A percentile compares a stretch with the other conserved stretches of the same genome.
Evolutionary conservation across 2,113 vertebrate genomes (phyloP).

Genomic region (Mastomys coucha): DNA sequence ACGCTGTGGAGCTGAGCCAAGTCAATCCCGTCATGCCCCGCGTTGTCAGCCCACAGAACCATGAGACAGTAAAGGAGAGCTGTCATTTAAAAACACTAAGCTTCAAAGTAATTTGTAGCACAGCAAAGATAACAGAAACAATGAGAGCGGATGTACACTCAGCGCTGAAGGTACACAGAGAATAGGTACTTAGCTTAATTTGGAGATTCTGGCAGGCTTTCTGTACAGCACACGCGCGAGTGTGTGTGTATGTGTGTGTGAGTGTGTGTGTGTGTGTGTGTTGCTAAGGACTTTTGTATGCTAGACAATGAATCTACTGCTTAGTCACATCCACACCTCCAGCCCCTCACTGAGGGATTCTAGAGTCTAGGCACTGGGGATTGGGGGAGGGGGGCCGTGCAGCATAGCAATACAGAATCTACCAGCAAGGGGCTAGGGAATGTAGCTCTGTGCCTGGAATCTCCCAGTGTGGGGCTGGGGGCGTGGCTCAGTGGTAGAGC

Average conservation of each 20-base stretch:
- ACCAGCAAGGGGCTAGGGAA: not conserved
- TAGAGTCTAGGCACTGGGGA: not conserved
- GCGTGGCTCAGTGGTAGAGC: not conserved
- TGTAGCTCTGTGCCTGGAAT: not conserved
- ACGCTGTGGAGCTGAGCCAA: not conserved
- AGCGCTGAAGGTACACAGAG: not conserved
- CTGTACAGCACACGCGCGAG: not conserved
- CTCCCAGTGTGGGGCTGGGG: not conserved
- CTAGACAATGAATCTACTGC: not conserved
- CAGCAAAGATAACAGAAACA: not conserved
- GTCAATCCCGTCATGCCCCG: not conserved
- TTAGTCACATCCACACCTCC: not conserved
- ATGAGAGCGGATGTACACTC: not conserved
- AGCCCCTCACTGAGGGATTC: not conserved
- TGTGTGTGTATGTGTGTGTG: not conserved
- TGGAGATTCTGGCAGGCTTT: not conserved
- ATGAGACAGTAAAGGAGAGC: not conserved
- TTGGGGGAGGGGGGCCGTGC: not conserved
- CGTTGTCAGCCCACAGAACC: not conserved
- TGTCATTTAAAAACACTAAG: not conserved
- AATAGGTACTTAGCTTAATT: not conserved
- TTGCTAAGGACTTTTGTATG: not conserved
- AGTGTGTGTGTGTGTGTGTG: not conserved
- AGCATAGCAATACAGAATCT: not conserved
- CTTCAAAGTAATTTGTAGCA: slow-evolving; percentile 10